Conservation (phyloP, 1,140 invertebrate species). For the Microplitis mediator region DNA sequence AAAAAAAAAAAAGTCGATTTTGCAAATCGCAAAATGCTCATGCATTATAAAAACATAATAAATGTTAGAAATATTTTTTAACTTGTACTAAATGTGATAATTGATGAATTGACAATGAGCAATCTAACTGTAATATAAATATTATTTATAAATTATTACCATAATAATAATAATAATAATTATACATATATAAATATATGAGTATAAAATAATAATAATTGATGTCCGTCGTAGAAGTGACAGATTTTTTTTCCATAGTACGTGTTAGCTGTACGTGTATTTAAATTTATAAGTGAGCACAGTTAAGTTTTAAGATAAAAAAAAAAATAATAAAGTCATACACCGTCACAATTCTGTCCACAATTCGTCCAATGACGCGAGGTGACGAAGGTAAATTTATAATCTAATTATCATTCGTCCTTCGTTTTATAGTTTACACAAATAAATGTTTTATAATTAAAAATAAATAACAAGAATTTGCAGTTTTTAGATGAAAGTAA, state of each 20-base stretch:
- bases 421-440: slow-evolving; percentile 36
- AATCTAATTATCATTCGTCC: not conserved
- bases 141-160: slow-evolving; percentile 37
- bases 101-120: slow-evolving; percentile 63
- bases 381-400: slow-evolving; percentile 29
- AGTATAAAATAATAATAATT: slow-evolving; percentile 29
- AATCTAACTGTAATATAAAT: slow-evolving; percentile 60
- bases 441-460: slow-evolving; percentile 11
- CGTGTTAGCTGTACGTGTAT: slow-evolving; percentile 26
- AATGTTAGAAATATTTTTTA: slow-evolving; percentile 64
- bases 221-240: slow-evolving; percentile 57
- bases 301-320: slow-evolving; percentile 1
- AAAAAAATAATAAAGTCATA: slow-evolving; percentile 26
- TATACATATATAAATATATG: slow-evolving; percentile 37
- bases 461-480: not conserved
- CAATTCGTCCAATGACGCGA: slow-evolving; percentile 47
- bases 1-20: not conserved
- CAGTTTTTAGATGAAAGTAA: slow-evolving; percentile 20
- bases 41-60: slow-evolving; percentile 24
- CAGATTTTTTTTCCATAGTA: slow-evolving; percentile 27
- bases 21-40: slow-evolving; percentile 19
- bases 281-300: not conserved
- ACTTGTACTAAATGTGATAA: slow-evolving; percentile 63
- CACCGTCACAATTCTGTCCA: slow-evolving; percentile 48
- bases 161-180: slow-evolving; percentile 17